phyloP scores from a whole-genome alignment of 2,113 vertebrate genomes.

The Anguilla rostrata region DNA sequence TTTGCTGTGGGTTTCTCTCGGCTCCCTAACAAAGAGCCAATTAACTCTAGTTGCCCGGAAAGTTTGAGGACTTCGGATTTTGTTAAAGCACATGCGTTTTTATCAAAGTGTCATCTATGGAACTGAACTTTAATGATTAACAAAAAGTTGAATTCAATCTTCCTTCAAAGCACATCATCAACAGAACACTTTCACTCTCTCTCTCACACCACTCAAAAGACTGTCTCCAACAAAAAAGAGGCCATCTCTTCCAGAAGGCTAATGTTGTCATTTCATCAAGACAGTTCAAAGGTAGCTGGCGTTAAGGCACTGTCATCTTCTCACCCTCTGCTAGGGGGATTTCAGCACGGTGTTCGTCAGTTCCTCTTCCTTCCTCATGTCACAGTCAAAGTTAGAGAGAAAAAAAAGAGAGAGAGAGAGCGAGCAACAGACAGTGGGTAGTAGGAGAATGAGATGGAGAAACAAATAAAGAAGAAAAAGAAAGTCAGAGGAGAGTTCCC shows the following conservation, averaged over 20 bases:
- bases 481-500: background rate
- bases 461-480: background rate
- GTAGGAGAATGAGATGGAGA: too few relatives aligned
- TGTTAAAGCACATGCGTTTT: slow-evolving; percentile 9
- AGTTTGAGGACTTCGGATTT: slow-evolving; percentile 17
- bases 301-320: slow-evolving; percentile 33
- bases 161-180: slow-evolving; percentile 16
- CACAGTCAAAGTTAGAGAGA: slow-evolving; percentile 18
- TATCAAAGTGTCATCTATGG: slow-evolving; percentile 23
- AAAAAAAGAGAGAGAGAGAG: background rate
- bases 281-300: slow-evolving; percentile 36
- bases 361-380: slow-evolving; percentile 26
- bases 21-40: slow-evolving; percentile 27
- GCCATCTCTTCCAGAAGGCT: slow-evolving; percentile 19
- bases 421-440: background rate
- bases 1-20: slow-evolving; percentile 29
- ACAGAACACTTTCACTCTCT: slow-evolving; percentile 15
- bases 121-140: slow-evolving; percentile 21
- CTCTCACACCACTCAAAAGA: slow-evolving; percentile 25
- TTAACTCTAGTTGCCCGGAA: slow-evolving; percentile 25
- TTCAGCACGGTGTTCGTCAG: slow-evolving; percentile 33
- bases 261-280: slow-evolving; percentile 39
- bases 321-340: slow-evolving; percentile 10
- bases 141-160: background rate
- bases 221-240: slow-evolving; percentile 28